phyloP scores from a whole-genome alignment of 2,797 vertebrate genomes.

The Gambusia yucatana region DNA sequence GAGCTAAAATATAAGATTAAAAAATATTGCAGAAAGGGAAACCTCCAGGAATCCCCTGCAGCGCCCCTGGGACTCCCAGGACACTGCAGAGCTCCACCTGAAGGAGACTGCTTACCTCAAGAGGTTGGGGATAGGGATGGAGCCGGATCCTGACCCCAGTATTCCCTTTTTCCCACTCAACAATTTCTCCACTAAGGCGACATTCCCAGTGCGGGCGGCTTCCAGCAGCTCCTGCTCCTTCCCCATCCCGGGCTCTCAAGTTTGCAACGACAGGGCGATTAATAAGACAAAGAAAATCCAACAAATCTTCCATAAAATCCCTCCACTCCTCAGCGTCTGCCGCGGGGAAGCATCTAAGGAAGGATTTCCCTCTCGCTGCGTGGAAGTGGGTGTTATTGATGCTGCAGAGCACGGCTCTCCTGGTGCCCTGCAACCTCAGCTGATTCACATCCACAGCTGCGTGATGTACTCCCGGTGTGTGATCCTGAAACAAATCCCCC shows the following conservation, averaged over 20 bases:
- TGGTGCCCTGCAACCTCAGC: constrained; percentile 37
- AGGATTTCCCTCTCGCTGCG: constrained; percentile 39
- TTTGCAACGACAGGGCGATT: constrained; percentile 65
- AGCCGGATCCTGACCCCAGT: constrained; percentile 91
- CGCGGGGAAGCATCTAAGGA: constrained; percentile 45
- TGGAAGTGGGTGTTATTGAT: constrained; percentile 44
- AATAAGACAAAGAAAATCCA: constrained; percentile 50
- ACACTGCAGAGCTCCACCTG: constrained; percentile 14
- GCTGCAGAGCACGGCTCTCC: constrained; percentile 52
- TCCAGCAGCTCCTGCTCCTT: constrained; percentile 98
- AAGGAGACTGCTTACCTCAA: constrained; percentile 87
- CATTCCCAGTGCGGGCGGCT: constrained; percentile 95
- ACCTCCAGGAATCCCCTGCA: constrained; percentile 37
- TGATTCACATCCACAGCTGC: constrained; percentile 32
- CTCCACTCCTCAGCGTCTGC: constrained; percentile 36
- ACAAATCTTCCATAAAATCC: constrained; percentile 64
- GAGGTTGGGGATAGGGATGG: constrained; percentile 93
- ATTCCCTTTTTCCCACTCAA: constrained; percentile 94
- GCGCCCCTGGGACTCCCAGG: not conserved
- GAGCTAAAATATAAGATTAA: constrained; percentile 19
- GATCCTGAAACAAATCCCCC: constrained; percentile 17
- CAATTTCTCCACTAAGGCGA: constrained; percentile 95
- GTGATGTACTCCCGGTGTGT: constrained; percentile 30
- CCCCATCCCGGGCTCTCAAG: constrained; percentile 86
- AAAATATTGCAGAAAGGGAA: constrained; percentile 36